phyloP scores from a whole-genome alignment of 2,888 invertebrate species.

The Coenonympha glycerion region DNA sequence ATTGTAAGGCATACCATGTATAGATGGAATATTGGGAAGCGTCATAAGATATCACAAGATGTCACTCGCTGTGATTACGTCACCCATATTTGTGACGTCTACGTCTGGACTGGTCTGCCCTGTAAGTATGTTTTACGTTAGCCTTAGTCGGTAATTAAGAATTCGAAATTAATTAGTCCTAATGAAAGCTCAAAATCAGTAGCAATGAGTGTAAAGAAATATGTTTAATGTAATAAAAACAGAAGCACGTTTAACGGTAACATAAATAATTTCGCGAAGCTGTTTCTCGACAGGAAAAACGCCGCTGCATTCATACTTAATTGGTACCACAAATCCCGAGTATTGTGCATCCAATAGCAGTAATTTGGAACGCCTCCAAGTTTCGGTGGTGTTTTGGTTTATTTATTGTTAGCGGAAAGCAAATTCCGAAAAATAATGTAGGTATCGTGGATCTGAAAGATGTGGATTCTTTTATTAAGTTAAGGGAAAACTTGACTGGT shows the following conservation, averaged over 20 bases:
- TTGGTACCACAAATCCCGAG: slow-evolving; percentile 17
- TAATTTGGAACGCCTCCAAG: slow-evolving; percentile 23
- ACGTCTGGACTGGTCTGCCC: no score
- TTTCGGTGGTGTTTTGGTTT: slow-evolving; percentile 11
- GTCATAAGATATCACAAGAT: no score
- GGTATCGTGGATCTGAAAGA: neutral
- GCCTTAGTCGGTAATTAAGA: no score
- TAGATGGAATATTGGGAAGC: no score
- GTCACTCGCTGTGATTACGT: no score
- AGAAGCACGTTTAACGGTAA: neutral
- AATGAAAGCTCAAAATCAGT: no score
- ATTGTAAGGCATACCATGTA: no score
- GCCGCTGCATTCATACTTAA: slow-evolving; percentile 12
- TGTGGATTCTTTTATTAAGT: neutral
- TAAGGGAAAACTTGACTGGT: neutral
- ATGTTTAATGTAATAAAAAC: neutral
- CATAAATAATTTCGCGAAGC: neutral
- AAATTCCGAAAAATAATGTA: slow-evolving; percentile 1
- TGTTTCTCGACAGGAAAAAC: slow-evolving; percentile 6
- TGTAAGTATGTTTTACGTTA: no score
- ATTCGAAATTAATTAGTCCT: no score
- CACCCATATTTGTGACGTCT: no score
- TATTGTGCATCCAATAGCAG: slow-evolving; percentile 23
- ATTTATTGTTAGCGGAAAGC: neutral
- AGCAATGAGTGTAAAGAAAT: neutral